phyloP scores from a whole-genome alignment of 2,113 vertebrate species.

The Planiliza haematocheilus region DNA sequence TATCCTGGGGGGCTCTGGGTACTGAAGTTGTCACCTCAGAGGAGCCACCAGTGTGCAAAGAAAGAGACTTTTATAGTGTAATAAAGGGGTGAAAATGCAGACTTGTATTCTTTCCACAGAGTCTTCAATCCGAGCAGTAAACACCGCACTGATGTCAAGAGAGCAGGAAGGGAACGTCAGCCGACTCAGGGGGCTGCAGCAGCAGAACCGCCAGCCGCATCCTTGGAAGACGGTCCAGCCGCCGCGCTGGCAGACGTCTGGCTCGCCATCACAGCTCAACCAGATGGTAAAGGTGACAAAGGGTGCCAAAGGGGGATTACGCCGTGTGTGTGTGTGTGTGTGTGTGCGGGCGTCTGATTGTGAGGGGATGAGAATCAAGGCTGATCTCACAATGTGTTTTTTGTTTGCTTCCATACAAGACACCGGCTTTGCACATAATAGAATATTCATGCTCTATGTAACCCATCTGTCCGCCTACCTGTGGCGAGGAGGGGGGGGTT shows the following conservation, averaged over 20 bases:
- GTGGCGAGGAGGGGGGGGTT: neutral
- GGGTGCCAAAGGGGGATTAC: slow-evolving; percentile 50
- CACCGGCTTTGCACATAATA: too few relatives aligned
- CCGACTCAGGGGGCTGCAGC: neutral
- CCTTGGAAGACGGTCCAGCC: slow-evolving; percentile 52
- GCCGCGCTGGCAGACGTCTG: slow-evolving; percentile 46
- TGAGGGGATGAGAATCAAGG: neutral
- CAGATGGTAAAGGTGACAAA: slow-evolving; percentile 63
- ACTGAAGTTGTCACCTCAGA: neutral
- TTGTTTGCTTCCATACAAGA: neutral
- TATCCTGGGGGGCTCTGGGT: neutral
- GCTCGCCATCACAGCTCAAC: slow-evolving; percentile 39
- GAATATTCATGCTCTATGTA: neutral
- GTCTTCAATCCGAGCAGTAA: neutral
- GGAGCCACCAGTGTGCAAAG: neutral
- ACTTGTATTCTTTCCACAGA: neutral
- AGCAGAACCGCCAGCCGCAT: neutral
- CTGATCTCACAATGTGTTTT: slow-evolving; percentile 9
- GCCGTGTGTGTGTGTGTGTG: too few relatives aligned
- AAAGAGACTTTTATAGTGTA: neutral
- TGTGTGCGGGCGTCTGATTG: neutral
- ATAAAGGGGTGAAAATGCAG: neutral
- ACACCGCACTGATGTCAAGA: neutral
- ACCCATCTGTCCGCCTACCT: slow-evolving; percentile 23
- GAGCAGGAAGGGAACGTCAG: slow-evolving; percentile 28